Conservation (phyloP, 2,797 vertebrate species). For the Echiichthys vipera region DNA sequence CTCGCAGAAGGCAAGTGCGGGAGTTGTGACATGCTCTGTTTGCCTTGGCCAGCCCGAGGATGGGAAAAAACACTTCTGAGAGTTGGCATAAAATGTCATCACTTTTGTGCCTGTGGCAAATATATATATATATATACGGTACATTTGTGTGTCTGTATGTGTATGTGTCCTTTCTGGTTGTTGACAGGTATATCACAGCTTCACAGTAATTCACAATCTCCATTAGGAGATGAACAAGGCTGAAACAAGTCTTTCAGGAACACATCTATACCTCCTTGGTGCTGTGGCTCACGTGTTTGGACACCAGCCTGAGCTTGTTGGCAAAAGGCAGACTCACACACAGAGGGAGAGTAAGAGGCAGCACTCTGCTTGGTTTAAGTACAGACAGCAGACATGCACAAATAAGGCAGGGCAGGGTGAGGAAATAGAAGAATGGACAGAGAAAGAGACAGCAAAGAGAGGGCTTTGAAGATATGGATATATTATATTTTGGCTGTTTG, state of each 20-base stretch:
- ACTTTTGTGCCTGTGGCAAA: constrained; percentile 47
- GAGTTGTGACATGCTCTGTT: constrained; percentile 50
- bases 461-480: neutral
- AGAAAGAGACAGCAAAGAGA: neutral
- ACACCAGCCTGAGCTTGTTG: constrained; percentile 45
- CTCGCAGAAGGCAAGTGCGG: constrained; percentile 40
- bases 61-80: constrained; percentile 41
- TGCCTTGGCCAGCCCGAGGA: constrained; percentile 49
- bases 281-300: constrained; percentile 49
- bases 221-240: constrained; percentile 13
- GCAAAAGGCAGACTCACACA: constrained; percentile 48
- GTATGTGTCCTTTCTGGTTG: neutral
- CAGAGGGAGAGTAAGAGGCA: constrained; percentile 46
- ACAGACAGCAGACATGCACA: constrained; percentile 16
- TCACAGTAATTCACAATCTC: constrained; percentile 11
- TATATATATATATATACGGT: too few relatives aligned
- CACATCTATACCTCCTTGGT: constrained; percentile 35
- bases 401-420: constrained; percentile 22
- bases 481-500: neutral
- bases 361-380: constrained; percentile 43
- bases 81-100: constrained; percentile 61
- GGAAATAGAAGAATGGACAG: constrained; percentile 4
- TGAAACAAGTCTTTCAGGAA: constrained; percentile 42
- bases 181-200: neutral
- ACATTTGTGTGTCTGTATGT: neutral